Percentiles rank a stretch among this genome's conserved stretches.
These are phyloP conservation scores for Ganaspis sp. DNA, from an alignment of 1,140 invertebrate species.

Conservation along the genomic window DNA sequence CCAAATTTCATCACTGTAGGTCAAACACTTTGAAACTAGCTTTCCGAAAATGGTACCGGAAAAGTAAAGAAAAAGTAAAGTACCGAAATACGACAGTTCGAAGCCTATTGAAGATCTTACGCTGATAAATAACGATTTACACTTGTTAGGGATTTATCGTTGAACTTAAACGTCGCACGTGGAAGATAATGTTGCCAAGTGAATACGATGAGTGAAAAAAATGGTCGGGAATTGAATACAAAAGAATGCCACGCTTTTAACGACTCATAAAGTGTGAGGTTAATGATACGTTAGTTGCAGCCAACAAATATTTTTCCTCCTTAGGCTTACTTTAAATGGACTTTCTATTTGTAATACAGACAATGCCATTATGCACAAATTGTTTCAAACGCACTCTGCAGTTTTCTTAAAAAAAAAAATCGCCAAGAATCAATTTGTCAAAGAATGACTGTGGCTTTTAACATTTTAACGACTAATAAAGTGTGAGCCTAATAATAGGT, in stretches of 20 bases:
- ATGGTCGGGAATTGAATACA: neutral
- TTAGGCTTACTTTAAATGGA: neutral
- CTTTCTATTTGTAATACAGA: conserved; percentile 1
- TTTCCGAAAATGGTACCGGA: too few species aligned
- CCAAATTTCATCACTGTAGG: too few species aligned
- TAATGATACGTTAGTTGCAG: conserved; percentile 15
- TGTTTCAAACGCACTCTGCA: neutral
- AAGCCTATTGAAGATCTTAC: neutral
- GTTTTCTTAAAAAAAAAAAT: neutral
- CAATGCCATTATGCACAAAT: neutral
- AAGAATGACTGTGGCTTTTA: neutral
- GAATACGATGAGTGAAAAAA: neutral
- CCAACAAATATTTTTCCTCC: neutral
- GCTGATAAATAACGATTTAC: neutral
- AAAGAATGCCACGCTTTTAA: conserved; percentile 20
- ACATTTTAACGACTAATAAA: conserved; percentile 18
- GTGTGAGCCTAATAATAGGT: conserved; percentile 7
- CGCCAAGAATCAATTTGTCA: neutral
- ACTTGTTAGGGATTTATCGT: neutral
- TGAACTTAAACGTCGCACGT: neutral
- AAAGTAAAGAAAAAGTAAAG: too few species aligned
- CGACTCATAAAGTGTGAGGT: conserved; percentile 14
- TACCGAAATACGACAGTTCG: neutral
- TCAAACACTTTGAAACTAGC: too few species aligned
- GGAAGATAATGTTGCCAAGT: neutral